These are phyloP conservation scores for Acleris literana DNA, from an alignment of 2,888 invertebrate genomes.

Conservation along the genomic window DNA sequence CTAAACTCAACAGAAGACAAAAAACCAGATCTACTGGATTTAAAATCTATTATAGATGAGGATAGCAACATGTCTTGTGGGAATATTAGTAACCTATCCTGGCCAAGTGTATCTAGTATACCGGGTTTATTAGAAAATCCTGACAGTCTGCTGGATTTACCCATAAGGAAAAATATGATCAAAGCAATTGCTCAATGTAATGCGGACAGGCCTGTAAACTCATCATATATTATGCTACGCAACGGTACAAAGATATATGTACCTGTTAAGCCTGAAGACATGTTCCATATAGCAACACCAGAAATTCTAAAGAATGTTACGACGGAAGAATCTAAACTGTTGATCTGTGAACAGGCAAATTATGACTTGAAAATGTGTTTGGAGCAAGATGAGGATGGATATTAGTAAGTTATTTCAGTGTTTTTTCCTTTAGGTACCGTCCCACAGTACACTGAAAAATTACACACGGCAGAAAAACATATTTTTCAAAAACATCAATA, in stretches of 20 bases:
- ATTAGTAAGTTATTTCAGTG: conserved; percentile 62
- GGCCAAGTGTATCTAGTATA: conserved; percentile 40
- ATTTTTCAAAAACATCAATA: no score
- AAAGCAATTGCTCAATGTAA: neutral
- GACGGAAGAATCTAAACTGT: conserved; percentile 43
- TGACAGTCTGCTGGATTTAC: neutral
- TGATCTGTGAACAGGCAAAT: conserved; percentile 57
- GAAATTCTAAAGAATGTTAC: conserved; percentile 49
- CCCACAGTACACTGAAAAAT: no score
- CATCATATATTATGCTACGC: conserved; percentile 39
- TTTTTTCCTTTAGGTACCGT: conserved; percentile 1
- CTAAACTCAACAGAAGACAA: neutral
- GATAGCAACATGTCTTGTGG: conserved; percentile 54
- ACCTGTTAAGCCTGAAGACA: conserved; percentile 52
- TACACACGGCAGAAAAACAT: no score
- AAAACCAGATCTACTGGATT: conserved; percentile 39
- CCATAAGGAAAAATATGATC: neutral
- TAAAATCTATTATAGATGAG: conserved; percentile 46
- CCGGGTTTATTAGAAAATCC: conserved; percentile 38
- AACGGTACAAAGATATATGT: conserved; percentile 47
- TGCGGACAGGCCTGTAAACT: conserved; percentile 40
- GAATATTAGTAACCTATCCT: conserved; percentile 53
- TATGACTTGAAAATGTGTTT: conserved; percentile 61
- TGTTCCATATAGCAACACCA: conserved; percentile 55
- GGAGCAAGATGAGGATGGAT: conserved; percentile 54